Conservation (phyloP, 1,140 invertebrate species). For the Drosophila bocki region DNA sequence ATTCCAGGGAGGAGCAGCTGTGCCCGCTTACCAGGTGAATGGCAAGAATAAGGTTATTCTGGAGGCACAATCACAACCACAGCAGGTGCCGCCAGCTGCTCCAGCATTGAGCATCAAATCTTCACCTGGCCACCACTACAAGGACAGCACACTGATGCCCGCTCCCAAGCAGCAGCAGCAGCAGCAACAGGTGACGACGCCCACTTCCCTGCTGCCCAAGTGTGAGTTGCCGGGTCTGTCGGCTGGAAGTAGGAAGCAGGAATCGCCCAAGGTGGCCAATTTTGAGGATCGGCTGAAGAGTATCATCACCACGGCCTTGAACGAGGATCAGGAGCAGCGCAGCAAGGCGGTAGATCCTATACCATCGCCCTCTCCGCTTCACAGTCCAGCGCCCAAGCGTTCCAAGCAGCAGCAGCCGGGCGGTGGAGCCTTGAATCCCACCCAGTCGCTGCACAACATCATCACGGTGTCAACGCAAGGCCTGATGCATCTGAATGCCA, state of each 20-base stretch:
- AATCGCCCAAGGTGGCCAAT: constrained; percentile 93
- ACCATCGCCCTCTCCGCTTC: constrained; percentile 48
- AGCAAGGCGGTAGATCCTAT: constrained; percentile 70
- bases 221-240: constrained; percentile 56
- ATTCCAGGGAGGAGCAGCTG: constrained; percentile 71
- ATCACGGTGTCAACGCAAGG: constrained; percentile 83
- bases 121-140: constrained; percentile 35
- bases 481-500: constrained; percentile 79
- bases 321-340: constrained; percentile 91
- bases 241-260: constrained; percentile 83
- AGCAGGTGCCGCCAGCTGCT: constrained; percentile 38
- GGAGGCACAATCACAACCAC: constrained; percentile 45
- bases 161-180: constrained; percentile 69
- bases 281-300: constrained; percentile 96
- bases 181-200: constrained; percentile 22
- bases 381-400: constrained; percentile 72
- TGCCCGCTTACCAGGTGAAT: constrained; percentile 37
- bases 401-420: constrained; percentile 68
- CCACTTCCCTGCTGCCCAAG: constrained; percentile 48
- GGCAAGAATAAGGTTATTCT: constrained; percentile 42
- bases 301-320: constrained; percentile 95
- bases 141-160: constrained; percentile 81
- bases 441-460: constrained; percentile 65
- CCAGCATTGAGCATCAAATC: constrained; percentile 12
- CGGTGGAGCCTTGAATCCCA: constrained; percentile 12